Conservation (phyloP, 2,797 vertebrate species). For the Urocyon cinereoargenteus region DNA sequence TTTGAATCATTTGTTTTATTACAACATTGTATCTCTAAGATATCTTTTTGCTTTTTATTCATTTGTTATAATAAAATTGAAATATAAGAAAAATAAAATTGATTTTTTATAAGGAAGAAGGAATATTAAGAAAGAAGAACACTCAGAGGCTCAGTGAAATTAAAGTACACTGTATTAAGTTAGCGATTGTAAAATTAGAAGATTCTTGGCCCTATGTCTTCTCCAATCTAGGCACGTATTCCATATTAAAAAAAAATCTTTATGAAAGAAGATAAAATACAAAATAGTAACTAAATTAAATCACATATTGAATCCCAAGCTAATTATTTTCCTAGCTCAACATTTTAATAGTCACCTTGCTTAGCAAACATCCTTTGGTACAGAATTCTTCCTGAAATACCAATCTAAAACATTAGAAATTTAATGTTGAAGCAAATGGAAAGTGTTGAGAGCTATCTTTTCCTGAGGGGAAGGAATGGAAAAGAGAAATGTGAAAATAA, state of each 20-base stretch:
- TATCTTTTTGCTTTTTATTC: neutral
- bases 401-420: slow-evolving; percentile 22
- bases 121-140: slow-evolving; percentile 20
- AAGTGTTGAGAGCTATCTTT: neutral
- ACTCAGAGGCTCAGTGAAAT: neutral
- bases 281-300: slow-evolving; percentile 20
- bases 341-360: neutral
- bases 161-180: neutral
- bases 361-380: neutral
- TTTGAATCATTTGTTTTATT: neutral
- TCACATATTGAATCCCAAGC: neutral
- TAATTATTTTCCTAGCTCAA: neutral
- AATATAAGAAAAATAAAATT: slow-evolving; percentile 40
- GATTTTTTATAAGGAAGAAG: neutral
- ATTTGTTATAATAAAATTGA: slow-evolving; percentile 28
- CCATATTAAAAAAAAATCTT: neutral
- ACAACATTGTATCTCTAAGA: neutral
- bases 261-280: slow-evolving; percentile 2
- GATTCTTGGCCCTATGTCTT: neutral
- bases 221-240: neutral
- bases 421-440: neutral
- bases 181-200: neutral
- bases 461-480: neutral
- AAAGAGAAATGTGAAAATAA: slow-evolving; percentile 28
- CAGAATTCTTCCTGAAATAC: neutral